Evolutionary conservation across 2,888 invertebrate species (phyloP).

Genomic region (Rhodophaea formosa): DNA sequence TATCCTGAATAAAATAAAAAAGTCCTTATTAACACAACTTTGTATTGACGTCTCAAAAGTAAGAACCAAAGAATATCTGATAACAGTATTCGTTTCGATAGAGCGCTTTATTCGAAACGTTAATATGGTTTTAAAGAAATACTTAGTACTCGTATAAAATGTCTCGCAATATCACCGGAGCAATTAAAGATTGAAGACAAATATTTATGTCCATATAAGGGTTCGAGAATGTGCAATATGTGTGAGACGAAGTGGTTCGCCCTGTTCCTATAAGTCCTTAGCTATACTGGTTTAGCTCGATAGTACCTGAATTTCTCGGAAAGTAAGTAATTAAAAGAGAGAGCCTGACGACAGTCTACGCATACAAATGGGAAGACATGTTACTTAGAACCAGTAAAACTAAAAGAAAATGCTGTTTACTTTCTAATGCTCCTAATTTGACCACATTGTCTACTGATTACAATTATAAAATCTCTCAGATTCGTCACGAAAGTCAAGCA

Average conservation of each 20-base stretch:
- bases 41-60: too few relatives aligned
- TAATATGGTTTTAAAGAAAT: too few relatives aligned
- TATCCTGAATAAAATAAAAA: too few relatives aligned
- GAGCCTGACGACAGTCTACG: constrained; percentile 53
- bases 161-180: too few relatives aligned
- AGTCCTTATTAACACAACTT: too few relatives aligned
- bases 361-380: constrained; percentile 51
- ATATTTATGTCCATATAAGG: not conserved
- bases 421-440: constrained; percentile 62
- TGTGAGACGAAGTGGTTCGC: not conserved
- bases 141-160: too few relatives aligned
- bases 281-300: constrained; percentile 24
- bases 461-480: constrained; percentile 19
- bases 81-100: too few relatives aligned
- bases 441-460: constrained; percentile 32
- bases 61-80: too few relatives aligned
- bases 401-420: constrained; percentile 58
- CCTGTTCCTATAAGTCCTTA: not conserved
- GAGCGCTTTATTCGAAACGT: too few relatives aligned
- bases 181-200: too few relatives aligned
- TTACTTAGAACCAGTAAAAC: constrained; percentile 36
- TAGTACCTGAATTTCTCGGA: constrained; percentile 37
- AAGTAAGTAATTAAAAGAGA: constrained; percentile 55
- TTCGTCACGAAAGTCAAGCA: not conserved
- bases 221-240: not conserved